A percentile compares a stretch with the other conserved stretches of the same genome.
These are phyloP conservation scores for Zygogramma bicolorata DNA, from an alignment of 2,888 invertebrate species.

Conservation along the genomic window DNA sequence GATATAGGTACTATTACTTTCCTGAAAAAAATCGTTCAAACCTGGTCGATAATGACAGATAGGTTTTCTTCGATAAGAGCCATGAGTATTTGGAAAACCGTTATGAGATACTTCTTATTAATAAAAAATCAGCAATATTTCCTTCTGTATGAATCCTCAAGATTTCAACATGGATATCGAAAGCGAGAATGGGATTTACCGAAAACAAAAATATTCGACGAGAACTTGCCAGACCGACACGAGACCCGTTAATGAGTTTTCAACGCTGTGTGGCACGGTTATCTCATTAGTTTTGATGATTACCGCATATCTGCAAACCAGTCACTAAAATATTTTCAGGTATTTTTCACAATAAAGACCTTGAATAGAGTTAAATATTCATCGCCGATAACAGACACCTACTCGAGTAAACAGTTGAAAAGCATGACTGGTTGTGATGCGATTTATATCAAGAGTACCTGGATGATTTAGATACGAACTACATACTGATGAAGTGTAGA, in stretches of 20 bases:
- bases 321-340: background rate
- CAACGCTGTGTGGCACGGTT: background rate
- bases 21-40: no score
- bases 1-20: no score
- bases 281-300: background rate
- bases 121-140: no score
- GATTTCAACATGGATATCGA: no score
- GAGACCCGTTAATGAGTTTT: background rate
- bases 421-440: background rate
- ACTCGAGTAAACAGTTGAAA: background rate
- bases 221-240: background rate
- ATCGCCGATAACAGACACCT: background rate
- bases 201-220: background rate
- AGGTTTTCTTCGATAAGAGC: no score
- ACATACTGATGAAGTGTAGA: no score
- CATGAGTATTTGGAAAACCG: no score
- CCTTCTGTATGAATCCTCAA: no score
- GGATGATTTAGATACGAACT: no score
- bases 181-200: background rate
- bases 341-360: background rate
- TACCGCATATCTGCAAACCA: background rate
- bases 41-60: no score
- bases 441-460: no score
- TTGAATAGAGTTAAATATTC: background rate
- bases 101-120: no score